These are phyloP conservation scores for Thunnus albacares DNA, from an alignment of 2,797 vertebrate genomes.

Conservation along the genomic window DNA sequence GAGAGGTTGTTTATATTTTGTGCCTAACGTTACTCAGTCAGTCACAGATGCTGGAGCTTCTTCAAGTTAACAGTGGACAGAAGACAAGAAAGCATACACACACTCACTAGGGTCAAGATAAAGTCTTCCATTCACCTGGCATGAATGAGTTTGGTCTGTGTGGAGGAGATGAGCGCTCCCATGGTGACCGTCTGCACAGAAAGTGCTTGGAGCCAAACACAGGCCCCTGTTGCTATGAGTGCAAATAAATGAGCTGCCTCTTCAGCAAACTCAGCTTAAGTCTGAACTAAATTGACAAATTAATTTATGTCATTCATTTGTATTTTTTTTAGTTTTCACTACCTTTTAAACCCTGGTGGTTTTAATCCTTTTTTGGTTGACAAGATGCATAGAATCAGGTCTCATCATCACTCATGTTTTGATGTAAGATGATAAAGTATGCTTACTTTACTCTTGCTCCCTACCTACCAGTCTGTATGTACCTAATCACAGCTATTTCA, in stretches of 20 bases:
- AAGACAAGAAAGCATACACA: background rate
- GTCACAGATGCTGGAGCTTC: background rate
- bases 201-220: conserved; percentile 6
- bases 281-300: background rate
- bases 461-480: background rate
- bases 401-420: background rate
- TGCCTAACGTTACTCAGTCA: background rate
- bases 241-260: background rate
- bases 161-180: conserved; percentile 3
- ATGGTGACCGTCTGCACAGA: conserved; percentile 15
- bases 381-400: background rate
- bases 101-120: background rate
- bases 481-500: background rate
- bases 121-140: background rate
- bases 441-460: too few relatives aligned
- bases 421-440: too few relatives aligned
- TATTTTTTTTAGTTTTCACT: background rate
- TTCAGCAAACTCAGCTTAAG: background rate
- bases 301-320: background rate
- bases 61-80: conserved; percentile 4
- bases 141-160: conserved; percentile 5
- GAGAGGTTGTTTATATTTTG: background rate
- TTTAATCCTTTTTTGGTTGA: background rate
- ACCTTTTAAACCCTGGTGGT: background rate
- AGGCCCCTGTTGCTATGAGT: background rate